Evolutionary conservation across 2,888 invertebrate genomes (phyloP).

Genomic region (Dastarcus helophoroides): DNA sequence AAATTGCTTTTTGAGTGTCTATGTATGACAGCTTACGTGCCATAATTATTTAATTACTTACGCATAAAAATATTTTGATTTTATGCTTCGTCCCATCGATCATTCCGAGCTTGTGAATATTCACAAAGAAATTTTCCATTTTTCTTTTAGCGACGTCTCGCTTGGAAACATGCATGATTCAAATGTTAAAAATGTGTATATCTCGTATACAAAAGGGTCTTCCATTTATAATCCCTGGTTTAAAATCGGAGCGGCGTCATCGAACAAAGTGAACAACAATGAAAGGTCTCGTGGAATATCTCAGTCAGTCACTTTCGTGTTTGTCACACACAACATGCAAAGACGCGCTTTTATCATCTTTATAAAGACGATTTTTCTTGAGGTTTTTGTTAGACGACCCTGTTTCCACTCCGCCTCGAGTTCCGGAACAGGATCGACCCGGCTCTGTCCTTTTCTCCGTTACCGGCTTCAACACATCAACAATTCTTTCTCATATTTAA

Average conservation of each 20-base stretch:
- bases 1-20: too few relatives aligned
- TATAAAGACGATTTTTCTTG: conserved; percentile 39
- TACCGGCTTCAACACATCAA: too few relatives aligned
- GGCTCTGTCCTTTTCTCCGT: too few relatives aligned
- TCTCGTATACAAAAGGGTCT: conserved; percentile 29
- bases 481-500: too few relatives aligned
- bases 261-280: conserved; percentile 38
- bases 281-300: conserved; percentile 36
- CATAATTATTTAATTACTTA: too few relatives aligned
- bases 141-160: conserved; percentile 20
- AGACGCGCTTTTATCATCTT: conserved; percentile 40
- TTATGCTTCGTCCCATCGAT: too few relatives aligned
- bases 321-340: conserved; percentile 40
- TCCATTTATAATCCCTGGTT: conserved; percentile 36
- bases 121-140: conserved; percentile 24
- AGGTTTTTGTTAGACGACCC: conserved; percentile 34
- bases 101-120: conserved; percentile 14
- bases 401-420: conserved; percentile 34
- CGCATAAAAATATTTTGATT: too few relatives aligned
- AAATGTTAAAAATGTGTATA: conserved; percentile 35
- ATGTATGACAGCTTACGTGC: too few relatives aligned
- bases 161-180: conserved; percentile 34
- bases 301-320: conserved; percentile 38
- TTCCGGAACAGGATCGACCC: conserved; percentile 27
- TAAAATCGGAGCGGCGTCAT: conserved; percentile 33